These are phyloP conservation scores for Euphydryas editha DNA, from an alignment of 2,888 invertebrate genomes.

Conservation along the genomic window DNA sequence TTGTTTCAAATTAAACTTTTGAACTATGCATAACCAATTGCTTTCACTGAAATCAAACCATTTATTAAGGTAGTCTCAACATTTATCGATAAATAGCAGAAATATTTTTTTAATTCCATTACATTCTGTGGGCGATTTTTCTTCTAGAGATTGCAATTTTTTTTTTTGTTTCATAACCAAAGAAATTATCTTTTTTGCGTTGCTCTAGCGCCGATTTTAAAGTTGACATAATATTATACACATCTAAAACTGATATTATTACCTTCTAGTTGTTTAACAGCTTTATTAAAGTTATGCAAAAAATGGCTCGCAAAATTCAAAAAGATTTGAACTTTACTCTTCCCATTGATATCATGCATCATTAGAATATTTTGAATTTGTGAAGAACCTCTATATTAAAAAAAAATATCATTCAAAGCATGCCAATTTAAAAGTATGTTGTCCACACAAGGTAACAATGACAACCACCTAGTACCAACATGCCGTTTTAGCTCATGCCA, in stretches of 20 bases:
- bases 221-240: no score
- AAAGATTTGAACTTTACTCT: not conserved
- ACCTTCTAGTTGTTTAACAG: not conserved
- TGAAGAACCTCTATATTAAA: not conserved
- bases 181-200: not conserved
- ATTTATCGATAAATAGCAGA: not conserved
- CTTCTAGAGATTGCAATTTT: not conserved
- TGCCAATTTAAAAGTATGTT: conserved; percentile 1
- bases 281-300: not conserved
- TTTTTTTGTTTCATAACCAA: not conserved
- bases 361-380: not conserved
- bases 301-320: not conserved
- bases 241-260: no score
- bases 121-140: not conserved
- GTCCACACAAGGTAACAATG: conserved; percentile 1
- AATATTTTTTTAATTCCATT: not conserved
- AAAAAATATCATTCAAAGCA: not conserved
- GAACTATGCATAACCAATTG: not conserved
- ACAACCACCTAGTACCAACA: not conserved
- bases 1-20: not conserved
- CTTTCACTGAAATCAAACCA: not conserved
- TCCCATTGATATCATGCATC: not conserved
- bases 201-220: no score
- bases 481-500: conserved; percentile 1
- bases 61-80: not conserved